Evolutionary conservation across 2,113 vertebrate genomes (phyloP).

Genomic region (Hymenochirus boettgeri): DNA sequence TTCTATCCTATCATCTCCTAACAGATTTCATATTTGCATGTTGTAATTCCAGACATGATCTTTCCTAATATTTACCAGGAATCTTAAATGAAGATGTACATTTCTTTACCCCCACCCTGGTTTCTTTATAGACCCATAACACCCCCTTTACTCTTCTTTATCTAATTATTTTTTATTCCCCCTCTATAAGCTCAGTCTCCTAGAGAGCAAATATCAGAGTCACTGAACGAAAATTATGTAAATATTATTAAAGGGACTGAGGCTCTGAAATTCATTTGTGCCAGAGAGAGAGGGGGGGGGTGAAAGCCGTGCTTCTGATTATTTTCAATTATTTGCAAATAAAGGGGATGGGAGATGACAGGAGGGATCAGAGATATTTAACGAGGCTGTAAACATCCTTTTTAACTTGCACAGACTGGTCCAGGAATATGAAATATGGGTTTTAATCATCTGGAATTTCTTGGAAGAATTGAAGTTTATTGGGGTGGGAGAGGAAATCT

Average conservation of each 20-base stretch:
- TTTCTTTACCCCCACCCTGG: slow-evolving; percentile 23
- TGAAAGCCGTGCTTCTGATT: slow-evolving; percentile 90
- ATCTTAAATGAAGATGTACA: background rate
- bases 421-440: slow-evolving; percentile 98
- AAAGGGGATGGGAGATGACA: slow-evolving; percentile 91
- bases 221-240: slow-evolving; percentile 97
- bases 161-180: slow-evolving; percentile 88
- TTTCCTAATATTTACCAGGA: background rate
- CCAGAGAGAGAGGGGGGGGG: slow-evolving; percentile 52
- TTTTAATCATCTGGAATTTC: slow-evolving; percentile 98
- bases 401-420: slow-evolving; percentile 73
- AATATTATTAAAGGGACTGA: slow-evolving; percentile 98
- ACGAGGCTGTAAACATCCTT: slow-evolving; percentile 83
- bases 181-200: slow-evolving; percentile 89
- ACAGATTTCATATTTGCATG: slow-evolving; percentile 3
- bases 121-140: slow-evolving; percentile 34
- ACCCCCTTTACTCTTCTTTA: slow-evolving; percentile 68
- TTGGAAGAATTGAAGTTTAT: slow-evolving; percentile 79
- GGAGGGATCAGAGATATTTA: slow-evolving; percentile 84
- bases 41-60: background rate
- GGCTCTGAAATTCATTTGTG: slow-evolving; percentile 96
- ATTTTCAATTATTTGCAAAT: slow-evolving; percentile 99
- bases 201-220: slow-evolving; percentile 95
- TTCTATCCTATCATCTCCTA: background rate
- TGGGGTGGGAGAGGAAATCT: slow-evolving; percentile 47